Evolutionary conservation across 2,888 invertebrate species (phyloP).

Genomic region (Chrysolina americana): DNA sequence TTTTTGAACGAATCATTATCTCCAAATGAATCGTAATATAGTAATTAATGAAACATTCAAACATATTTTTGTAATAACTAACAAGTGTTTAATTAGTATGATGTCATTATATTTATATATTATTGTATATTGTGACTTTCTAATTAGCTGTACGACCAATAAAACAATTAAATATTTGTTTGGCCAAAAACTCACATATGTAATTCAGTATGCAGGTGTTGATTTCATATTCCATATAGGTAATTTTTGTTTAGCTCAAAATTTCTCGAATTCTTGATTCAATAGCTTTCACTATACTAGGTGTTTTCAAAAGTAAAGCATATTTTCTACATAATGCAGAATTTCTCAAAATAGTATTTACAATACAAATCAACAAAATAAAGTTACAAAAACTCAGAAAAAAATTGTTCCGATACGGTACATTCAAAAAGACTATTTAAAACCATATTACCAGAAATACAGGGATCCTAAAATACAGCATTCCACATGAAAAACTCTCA

Average conservation of each 20-base stretch:
- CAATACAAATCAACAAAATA: too few species aligned
- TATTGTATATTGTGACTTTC: neutral
- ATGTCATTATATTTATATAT: neutral
- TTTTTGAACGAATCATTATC: too few species aligned
- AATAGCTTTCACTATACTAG: neutral
- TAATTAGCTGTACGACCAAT: neutral
- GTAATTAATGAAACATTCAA: neutral
- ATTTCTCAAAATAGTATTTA: too few species aligned
- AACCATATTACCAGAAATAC: too few species aligned
- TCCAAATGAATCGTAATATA: neutral
- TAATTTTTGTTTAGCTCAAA: neutral
- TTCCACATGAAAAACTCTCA: too few species aligned
- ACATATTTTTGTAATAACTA: neutral
- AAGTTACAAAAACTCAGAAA: too few species aligned
- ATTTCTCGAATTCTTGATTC: neutral
- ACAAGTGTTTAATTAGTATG: slow-evolving; percentile 6
- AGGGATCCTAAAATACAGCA: too few species aligned
- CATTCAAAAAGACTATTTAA: too few species aligned
- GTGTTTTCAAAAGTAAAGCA: too few species aligned
- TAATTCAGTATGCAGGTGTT: neutral
- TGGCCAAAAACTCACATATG: neutral
- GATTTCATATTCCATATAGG: neutral
- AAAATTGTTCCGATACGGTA: too few species aligned
- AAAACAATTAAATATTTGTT: neutral
- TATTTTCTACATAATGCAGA: too few species aligned